Percentiles rank a stretch among this genome's conserved stretches.
Evolutionary conservation across 1,140 invertebrate genomes (phyloP).

Genomic region (Bradysia coprophila): DNA sequence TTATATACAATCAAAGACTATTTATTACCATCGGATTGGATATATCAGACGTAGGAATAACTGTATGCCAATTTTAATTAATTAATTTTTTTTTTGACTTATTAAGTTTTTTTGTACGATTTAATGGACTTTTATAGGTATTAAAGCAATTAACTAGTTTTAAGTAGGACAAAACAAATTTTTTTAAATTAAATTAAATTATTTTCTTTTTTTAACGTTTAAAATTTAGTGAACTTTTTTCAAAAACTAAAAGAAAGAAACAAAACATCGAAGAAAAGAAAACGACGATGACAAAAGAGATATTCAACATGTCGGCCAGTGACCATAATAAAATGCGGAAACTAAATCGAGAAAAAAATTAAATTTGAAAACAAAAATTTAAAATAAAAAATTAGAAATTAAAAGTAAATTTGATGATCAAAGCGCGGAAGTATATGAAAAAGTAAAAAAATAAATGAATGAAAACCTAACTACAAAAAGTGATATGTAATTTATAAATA

Average conservation of each 20-base stretch:
- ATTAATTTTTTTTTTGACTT: no score
- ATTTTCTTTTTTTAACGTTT: background rate
- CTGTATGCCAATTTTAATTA: no score
- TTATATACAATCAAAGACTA: constrained; percentile 52
- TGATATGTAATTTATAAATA: no score
- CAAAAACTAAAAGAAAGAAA: background rate
- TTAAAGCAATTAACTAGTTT: background rate
- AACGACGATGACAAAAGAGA: no score
- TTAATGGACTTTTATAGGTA: background rate
- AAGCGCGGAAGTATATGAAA: no score
- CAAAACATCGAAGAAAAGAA: no score
- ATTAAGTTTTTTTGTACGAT: no score
- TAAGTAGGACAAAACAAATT: background rate
- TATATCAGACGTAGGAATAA: constrained; percentile 11
- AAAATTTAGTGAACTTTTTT: background rate
- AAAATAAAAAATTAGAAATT: no score
- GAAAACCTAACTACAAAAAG: background rate
- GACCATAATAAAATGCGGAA: no score
- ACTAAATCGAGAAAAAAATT: background rate
- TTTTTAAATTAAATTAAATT: background rate
- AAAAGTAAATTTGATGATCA: no score
- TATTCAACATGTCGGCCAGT: background rate
- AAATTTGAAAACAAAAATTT: no score
- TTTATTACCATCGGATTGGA: constrained; percentile 37
- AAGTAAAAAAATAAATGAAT: background rate